phyloP scores from a whole-genome alignment of 2,113 vertebrate genomes.

The Hydropotes inermis region DNA sequence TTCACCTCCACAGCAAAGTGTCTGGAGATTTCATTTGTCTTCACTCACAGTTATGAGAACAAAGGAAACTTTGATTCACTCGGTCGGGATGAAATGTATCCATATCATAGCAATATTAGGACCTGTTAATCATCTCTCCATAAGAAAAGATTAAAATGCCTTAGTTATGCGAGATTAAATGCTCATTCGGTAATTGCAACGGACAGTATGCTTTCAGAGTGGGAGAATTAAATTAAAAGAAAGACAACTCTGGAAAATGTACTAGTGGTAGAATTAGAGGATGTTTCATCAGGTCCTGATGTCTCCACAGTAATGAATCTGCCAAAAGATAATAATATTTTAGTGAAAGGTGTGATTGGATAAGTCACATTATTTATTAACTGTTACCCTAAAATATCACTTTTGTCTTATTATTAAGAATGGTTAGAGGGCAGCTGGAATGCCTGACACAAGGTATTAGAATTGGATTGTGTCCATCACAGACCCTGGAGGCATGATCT shows the following conservation, averaged over 20 bases:
- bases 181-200: constrained; percentile 87
- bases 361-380: constrained; percentile 92
- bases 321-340: constrained; percentile 92
- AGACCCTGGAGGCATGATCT: constrained; percentile 33
- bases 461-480: constrained; percentile 77
- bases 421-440: constrained; percentile 80
- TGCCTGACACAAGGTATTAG: constrained; percentile 90
- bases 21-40: constrained; percentile 48
- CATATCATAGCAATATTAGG: constrained; percentile 77
- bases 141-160: constrained; percentile 88
- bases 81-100: constrained; percentile 72
- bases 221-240: constrained; percentile 90
- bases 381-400: constrained; percentile 90
- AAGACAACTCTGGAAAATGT: constrained; percentile 85
- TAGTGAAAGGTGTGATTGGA: constrained; percentile 89
- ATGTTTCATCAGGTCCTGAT: constrained; percentile 82
- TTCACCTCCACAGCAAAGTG: not conserved
- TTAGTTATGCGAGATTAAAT: constrained; percentile 85
- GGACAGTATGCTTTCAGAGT: constrained; percentile 89
- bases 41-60: constrained; percentile 67
- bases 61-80: constrained; percentile 77
- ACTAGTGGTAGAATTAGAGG: constrained; percentile 86
- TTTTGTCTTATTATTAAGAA: constrained; percentile 87
- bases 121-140: constrained; percentile 83
- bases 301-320: constrained; percentile 91